phyloP scores from a whole-genome alignment of 2,888 invertebrate species.

The Endotricha flammealis region DNA sequence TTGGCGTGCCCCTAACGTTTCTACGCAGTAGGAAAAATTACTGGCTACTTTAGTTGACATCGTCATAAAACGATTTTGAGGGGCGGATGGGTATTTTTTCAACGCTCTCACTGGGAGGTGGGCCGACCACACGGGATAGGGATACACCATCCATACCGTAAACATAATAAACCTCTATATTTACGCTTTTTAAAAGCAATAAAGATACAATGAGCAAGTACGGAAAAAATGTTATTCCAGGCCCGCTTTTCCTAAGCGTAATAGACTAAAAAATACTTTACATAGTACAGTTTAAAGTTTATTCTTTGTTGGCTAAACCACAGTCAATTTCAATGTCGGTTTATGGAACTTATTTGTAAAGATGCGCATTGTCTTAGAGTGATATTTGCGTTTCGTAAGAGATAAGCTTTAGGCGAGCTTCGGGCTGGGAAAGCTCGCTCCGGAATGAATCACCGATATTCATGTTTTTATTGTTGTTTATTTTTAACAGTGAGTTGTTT shows the following conservation, averaged over 20 bases:
- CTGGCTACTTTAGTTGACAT: slow-evolving; percentile 59
- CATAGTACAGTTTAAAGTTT: slow-evolving; percentile 27
- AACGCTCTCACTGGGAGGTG: slow-evolving; percentile 61
- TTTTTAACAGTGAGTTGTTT: slow-evolving; percentile 51
- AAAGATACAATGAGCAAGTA: slow-evolving; percentile 67
- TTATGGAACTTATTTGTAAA: slow-evolving; percentile 61
- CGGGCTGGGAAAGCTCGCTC: slow-evolving; percentile 43
- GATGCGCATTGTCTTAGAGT: slow-evolving; percentile 62
- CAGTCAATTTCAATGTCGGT: slow-evolving; percentile 37
- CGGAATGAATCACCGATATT: slow-evolving; percentile 32
- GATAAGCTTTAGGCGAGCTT: too few species aligned
- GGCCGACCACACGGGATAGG: slow-evolving; percentile 67
- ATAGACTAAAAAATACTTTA: rapidly evolving
- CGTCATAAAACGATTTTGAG: slow-evolving; percentile 56
- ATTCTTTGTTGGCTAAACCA: slow-evolving; percentile 22
- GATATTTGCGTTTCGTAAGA: slow-evolving; percentile 59
- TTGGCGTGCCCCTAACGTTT: slow-evolving; percentile 60
- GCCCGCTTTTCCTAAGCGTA: slow-evolving; percentile 32
- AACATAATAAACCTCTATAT: slow-evolving; percentile 75
- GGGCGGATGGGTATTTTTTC: slow-evolving; percentile 52
- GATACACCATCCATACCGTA: slow-evolving; percentile 57
- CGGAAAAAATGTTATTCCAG: slow-evolving; percentile 46
- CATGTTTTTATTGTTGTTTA: slow-evolving; percentile 39
- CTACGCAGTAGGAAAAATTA: slow-evolving; percentile 28
- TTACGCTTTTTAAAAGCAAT: slow-evolving; percentile 66